Evolutionary conservation across 2,888 invertebrate species (phyloP).

Genomic region (Vanessa cardui): DNA sequence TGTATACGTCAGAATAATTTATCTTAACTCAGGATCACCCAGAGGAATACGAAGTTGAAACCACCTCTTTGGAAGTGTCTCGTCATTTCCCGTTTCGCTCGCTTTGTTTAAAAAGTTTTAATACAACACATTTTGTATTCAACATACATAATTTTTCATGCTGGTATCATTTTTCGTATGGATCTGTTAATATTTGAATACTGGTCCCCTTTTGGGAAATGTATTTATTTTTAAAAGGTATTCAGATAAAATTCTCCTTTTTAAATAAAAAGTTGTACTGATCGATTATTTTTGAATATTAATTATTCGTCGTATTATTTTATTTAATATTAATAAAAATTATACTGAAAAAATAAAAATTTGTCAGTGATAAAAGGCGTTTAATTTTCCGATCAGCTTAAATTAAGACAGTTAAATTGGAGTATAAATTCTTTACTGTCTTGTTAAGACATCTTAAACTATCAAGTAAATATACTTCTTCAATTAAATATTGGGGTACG

Average conservation of each 20-base stretch:
- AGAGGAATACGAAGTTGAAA: slow-evolving; percentile 37
- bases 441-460: no score
- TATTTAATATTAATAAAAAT: no score
- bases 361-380: no score
- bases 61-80: slow-evolving; percentile 35
- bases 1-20: slow-evolving; percentile 51
- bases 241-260: not conserved
- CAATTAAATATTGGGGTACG: no score
- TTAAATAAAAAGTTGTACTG: no score
- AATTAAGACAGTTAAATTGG: no score
- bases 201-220: not conserved
- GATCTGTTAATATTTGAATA: not conserved
- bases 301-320: no score
- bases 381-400: no score
- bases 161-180: not conserved
- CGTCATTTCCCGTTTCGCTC: slow-evolving; percentile 31
- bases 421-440: no score
- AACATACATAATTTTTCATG: slow-evolving; percentile 11
- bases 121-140: slow-evolving; percentile 21
- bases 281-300: no score
- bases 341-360: no score
- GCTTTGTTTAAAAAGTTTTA: slow-evolving; percentile 31
- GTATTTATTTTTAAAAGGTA: not conserved
- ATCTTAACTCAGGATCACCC: slow-evolving; percentile 41
- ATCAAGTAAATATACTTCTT: no score